phyloP scores from a whole-genome alignment of 2,113 vertebrate species.

The Microtus ochrogaster region DNA sequence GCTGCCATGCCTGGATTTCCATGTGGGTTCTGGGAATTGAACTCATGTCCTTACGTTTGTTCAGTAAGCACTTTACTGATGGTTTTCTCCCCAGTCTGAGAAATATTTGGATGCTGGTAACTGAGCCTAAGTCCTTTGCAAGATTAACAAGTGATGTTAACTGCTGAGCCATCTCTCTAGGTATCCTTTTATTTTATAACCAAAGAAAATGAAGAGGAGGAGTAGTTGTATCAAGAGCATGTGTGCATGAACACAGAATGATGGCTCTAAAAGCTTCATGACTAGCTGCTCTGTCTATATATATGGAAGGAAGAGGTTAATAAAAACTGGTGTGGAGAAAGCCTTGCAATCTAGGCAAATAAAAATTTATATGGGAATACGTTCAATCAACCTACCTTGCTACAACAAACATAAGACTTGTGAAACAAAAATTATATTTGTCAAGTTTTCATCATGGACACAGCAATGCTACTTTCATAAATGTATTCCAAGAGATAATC shows the following conservation, averaged over 20 bases:
- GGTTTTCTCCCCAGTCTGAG: neutral
- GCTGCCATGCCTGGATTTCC: neutral
- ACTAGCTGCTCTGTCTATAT: neutral
- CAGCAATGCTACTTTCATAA: neutral
- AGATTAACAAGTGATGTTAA: neutral
- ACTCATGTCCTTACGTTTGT: neutral
- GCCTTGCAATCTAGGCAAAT: neutral
- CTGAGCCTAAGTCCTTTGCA: neutral
- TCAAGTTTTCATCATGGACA: slow-evolving; percentile 10
- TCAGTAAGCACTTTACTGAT: neutral
- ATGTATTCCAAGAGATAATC: slow-evolving; percentile 26
- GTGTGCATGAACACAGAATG: neutral
- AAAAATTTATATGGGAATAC: neutral
- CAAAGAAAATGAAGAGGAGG: neutral
- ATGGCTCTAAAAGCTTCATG: neutral
- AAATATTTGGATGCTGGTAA: neutral
- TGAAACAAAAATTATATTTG: slow-evolving; percentile 3
- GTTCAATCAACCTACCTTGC: slow-evolving; percentile 32
- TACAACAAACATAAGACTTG: slow-evolving; percentile 33
- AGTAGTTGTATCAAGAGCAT: neutral
- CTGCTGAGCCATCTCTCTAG: neutral
- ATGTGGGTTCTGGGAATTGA: neutral
- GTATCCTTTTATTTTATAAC: neutral
- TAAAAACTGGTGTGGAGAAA: neutral
- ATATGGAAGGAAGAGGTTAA: neutral